phyloP scores from a whole-genome alignment of 2,797 vertebrate genomes.

The Scomberomorus guttatus region DNA sequence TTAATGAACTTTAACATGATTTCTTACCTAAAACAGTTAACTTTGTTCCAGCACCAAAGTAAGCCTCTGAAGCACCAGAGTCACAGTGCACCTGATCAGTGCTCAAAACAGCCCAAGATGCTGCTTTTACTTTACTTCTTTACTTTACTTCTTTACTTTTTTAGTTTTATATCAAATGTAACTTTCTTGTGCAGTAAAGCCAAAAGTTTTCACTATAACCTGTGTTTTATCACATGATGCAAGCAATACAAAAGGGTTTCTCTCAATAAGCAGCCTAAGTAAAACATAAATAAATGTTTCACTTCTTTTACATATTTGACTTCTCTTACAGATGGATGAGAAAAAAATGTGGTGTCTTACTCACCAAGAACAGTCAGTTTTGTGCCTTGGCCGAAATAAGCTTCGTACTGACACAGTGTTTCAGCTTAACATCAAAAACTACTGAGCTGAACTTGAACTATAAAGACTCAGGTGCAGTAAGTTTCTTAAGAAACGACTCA shows the following conservation, averaged over 20 bases:
- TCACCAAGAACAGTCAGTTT: constrained; percentile 80
- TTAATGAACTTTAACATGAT: background rate
- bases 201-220: too few species aligned
- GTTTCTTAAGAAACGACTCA: too few species aligned
- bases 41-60: background rate
- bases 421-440: constrained; percentile 62
- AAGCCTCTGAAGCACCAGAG: background rate
- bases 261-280: too few species aligned
- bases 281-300: too few species aligned
- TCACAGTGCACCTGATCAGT: background rate
- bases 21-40: constrained; percentile 29
- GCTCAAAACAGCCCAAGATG: background rate
- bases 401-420: constrained; percentile 72
- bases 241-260: too few species aligned
- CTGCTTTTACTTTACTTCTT: background rate
- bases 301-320: too few species aligned
- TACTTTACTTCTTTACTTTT: too few species aligned
- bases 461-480: too few species aligned
- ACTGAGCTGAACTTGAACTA: background rate
- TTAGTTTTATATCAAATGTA: too few species aligned
- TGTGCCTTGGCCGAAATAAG: constrained; percentile 79
- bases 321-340: background rate
- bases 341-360: constrained; percentile 16
- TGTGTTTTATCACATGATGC: too few species aligned
- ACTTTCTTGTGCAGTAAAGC: too few species aligned